These are phyloP conservation scores for Stichodactyla mertensii DNA, from an alignment of 64 coral and sea anemone species.

Conservation along the genomic window DNA sequence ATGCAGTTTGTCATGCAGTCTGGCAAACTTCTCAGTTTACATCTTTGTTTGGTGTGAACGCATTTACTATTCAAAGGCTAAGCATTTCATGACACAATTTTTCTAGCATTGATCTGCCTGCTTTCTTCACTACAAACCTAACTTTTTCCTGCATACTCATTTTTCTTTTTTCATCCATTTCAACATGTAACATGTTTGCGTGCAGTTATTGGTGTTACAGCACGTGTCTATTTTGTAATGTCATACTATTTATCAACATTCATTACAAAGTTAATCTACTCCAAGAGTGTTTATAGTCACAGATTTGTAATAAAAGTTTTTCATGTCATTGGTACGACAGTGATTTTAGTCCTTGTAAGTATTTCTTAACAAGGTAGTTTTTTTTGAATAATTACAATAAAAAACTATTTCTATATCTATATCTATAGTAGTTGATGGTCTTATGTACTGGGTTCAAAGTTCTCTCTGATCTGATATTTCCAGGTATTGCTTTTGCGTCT, in stretches of 20 bases:
- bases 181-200: not conserved
- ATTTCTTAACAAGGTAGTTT: not conserved
- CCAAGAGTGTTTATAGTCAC: not conserved
- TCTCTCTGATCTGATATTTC: too few relatives aligned
- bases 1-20: too few relatives aligned
- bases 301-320: not conserved
- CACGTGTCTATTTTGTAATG: not conserved
- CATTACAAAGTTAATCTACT: not conserved
- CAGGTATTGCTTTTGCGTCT: too few relatives aligned
- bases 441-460: too few relatives aligned
- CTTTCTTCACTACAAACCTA: too few relatives aligned
- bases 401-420: not conserved
- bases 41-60: too few relatives aligned
- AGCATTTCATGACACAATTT: too few relatives aligned
- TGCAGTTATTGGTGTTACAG: not conserved
- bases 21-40: too few relatives aligned
- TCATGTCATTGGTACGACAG: not conserved
- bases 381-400: not conserved
- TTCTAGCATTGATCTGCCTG: too few relatives aligned
- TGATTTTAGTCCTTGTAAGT: not conserved
- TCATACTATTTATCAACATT: not conserved
- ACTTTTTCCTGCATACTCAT: too few relatives aligned
- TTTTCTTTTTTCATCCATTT: not conserved
- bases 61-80: too few relatives aligned
- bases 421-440: not conserved